Percentiles rank a stretch among this genome's conserved stretches.
Conservation (phyloP, 1,140 invertebrate species). For the Eriocheir sinensis region DNA sequence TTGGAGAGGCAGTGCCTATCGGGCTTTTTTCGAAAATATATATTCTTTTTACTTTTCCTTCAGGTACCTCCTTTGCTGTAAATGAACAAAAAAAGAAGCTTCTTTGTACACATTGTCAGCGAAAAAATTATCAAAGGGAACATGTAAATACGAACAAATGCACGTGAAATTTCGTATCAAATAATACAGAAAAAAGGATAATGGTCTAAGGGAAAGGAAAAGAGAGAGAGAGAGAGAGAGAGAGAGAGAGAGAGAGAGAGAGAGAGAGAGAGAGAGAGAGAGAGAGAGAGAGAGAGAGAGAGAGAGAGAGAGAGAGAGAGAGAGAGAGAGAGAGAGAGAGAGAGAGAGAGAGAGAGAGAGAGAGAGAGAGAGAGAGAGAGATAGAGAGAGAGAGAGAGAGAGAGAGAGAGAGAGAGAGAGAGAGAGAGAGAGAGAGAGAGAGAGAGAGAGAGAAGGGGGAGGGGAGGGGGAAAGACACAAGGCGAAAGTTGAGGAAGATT, state of each 20-base stretch:
- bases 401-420: neutral
- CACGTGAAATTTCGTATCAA: no score
- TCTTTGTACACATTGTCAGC: no score
- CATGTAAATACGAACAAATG: no score
- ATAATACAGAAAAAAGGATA: no score
- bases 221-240: conserved; percentile 36
- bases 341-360: neutral
- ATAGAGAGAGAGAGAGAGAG: no score
- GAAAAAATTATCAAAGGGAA: no score
- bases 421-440: neutral
- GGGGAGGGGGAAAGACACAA: neutral
- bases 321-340: neutral
- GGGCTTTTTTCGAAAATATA: no score
- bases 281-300: neutral
- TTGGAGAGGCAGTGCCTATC: no score
- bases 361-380: neutral
- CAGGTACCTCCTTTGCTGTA: no score
- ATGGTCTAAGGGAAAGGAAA: neutral
- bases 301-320: neutral
- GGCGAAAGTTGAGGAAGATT: conserved; percentile 28
- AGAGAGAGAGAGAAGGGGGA: neutral
- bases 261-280: conserved; percentile 27
- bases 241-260: conserved; percentile 47
- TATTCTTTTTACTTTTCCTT: no score
- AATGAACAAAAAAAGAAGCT: no score